These are phyloP conservation scores for Indicator indicator DNA, from an alignment of 2,113 vertebrate genomes.

Conservation along the genomic window DNA sequence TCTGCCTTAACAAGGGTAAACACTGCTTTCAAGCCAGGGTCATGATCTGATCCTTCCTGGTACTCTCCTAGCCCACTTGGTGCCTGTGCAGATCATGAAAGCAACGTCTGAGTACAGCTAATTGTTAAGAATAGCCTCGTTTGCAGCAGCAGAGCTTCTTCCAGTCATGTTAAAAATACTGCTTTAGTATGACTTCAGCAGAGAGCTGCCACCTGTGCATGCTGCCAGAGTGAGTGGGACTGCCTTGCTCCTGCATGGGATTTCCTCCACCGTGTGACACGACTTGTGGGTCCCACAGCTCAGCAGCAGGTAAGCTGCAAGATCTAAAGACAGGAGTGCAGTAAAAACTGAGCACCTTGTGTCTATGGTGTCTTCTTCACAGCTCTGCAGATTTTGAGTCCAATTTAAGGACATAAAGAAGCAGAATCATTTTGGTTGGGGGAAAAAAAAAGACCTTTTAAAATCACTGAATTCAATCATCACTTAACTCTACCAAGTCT, in stretches of 20 bases:
- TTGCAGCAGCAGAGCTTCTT: slow-evolving; percentile 35
- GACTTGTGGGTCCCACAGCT: not conserved
- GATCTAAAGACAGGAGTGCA: not conserved
- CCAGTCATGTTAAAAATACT: slow-evolving; percentile 40
- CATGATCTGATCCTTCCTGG: not conserved
- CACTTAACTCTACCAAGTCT: no score
- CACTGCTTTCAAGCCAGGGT: not conserved
- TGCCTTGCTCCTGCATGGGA: not conserved
- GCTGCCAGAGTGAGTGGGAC: not conserved
- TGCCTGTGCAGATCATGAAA: not conserved
- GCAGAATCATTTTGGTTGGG: no score
- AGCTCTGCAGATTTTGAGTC: not conserved
- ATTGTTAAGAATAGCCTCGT: slow-evolving; percentile 32
- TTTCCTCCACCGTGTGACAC: not conserved
- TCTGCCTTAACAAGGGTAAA: not conserved
- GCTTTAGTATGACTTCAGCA: slow-evolving; percentile 15
- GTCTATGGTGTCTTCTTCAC: not conserved
- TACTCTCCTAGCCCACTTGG: not conserved
- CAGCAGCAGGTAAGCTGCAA: not conserved
- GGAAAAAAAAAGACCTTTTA: no score
- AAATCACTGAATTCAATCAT: no score
- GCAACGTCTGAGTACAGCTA: slow-evolving; percentile 20
- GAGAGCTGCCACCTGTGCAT: not conserved
- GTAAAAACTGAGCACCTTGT: fast-evolving
- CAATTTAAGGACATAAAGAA: not conserved